Percentiles rank a stretch among this genome's conserved stretches.
Evolutionary conservation across 2,113 vertebrate species (phyloP).

Genomic region (Nymphicus hollandicus): DNA sequence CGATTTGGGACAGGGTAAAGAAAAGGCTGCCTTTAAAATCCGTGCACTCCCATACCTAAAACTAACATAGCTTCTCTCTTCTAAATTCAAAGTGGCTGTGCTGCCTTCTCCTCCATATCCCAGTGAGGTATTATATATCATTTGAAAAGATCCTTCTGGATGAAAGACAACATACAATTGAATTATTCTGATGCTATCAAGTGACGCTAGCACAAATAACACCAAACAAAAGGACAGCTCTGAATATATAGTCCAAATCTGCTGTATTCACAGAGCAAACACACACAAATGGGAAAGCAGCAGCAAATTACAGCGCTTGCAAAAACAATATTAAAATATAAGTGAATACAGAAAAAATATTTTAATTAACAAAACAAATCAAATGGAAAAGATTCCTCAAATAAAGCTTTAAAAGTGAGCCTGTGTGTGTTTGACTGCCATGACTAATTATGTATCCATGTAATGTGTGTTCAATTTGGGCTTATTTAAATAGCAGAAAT

Average conservation of each 20-base stretch:
- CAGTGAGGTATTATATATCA: background rate
- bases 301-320: conserved; percentile 68
- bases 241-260: conserved; percentile 53
- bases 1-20: background rate
- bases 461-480: conserved; percentile 83
- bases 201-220: conserved; percentile 52
- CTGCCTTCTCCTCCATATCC: background rate
- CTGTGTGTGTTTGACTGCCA: conserved; percentile 79
- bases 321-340: conserved; percentile 78
- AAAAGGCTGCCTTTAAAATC: background rate
- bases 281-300: conserved; percentile 62
- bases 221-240: conserved; percentile 60
- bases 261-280: conserved; percentile 49
- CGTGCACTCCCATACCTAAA: background rate
- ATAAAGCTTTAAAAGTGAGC: conserved; percentile 81
- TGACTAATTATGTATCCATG: conserved; percentile 85
- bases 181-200: conserved; percentile 52
- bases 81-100: background rate
- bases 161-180: conserved; percentile 21
- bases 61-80: background rate
- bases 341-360: conserved; percentile 76
- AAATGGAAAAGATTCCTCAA: conserved; percentile 81
- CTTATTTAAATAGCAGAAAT: conserved; percentile 85
- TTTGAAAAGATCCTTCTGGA: conserved; percentile 43
- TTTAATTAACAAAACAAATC: conserved; percentile 84